Evolutionary conservation across 2,888 invertebrate genomes (phyloP).

Genomic region (Drosophila cognata): DNA sequence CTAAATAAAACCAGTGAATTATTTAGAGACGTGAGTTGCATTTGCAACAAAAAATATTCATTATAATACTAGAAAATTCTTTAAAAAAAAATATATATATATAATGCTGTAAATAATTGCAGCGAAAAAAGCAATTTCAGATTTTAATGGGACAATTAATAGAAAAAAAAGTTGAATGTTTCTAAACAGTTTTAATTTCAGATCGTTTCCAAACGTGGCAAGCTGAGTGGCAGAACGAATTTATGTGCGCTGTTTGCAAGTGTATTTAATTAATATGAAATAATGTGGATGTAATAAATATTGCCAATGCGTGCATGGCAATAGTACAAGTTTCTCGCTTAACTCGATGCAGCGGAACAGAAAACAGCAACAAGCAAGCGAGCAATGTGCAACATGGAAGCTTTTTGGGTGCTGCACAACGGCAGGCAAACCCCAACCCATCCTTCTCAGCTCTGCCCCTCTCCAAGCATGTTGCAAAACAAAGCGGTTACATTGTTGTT

Average conservation of each 20-base stretch:
- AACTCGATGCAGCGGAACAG: slow-evolving; percentile 39
- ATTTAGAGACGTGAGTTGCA: not conserved
- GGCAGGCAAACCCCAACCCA: not conserved
- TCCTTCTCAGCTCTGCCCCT: not conserved
- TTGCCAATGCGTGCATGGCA: slow-evolving; percentile 40
- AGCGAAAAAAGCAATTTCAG: not conserved
- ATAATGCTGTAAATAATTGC: not conserved
- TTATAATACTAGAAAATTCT: not conserved
- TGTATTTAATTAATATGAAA: slow-evolving; percentile 43
- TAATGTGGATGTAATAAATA: slow-evolving; percentile 57
- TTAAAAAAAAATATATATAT: rapidly evolving
- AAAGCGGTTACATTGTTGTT: slow-evolving; percentile 36
- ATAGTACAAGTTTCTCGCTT: slow-evolving; percentile 1
- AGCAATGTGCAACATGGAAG: slow-evolving; percentile 47
- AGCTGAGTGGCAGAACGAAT: not conserved
- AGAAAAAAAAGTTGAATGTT: not conserved
- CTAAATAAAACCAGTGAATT: not conserved
- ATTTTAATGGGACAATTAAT: not conserved
- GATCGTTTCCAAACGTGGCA: not conserved
- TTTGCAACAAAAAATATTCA: not conserved
- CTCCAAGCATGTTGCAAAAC: slow-evolving; percentile 53
- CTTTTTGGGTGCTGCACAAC: slow-evolving; percentile 34
- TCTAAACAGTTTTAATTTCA: not conserved
- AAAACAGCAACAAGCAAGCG: slow-evolving; percentile 27
- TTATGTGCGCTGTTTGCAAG: slow-evolving; percentile 14